Conservation (phyloP, 2,888 invertebrate genomes). For the Pimpla rufipes region DNA sequence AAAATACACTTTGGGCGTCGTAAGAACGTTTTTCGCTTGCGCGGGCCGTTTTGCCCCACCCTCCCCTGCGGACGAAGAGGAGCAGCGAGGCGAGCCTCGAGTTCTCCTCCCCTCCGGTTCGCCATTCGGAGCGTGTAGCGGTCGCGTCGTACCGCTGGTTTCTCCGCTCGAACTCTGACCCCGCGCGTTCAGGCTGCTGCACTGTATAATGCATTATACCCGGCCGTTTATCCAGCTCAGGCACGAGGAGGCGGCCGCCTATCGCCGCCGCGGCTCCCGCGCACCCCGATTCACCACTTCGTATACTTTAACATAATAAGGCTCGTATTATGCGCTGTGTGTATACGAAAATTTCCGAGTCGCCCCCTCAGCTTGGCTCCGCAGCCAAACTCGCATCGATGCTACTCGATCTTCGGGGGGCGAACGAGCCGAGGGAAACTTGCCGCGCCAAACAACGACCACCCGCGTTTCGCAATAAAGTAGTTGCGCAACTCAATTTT, state of each 20-base stretch:
- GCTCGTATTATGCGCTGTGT: constrained; percentile 81
- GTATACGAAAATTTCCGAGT: constrained; percentile 68
- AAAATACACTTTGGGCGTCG: too few relatives aligned
- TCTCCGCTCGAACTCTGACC: constrained; percentile 49
- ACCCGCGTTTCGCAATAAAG: constrained; percentile 23
- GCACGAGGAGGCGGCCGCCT: constrained; percentile 34
- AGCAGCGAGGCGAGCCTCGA: constrained; percentile 36
- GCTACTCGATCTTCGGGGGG: constrained; percentile 1
- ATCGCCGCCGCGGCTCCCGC: constrained; percentile 18
- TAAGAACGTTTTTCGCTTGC: too few relatives aligned
- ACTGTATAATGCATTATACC: constrained; percentile 63
- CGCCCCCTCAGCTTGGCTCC: constrained; percentile 3
- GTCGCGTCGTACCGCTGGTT: constrained; percentile 30
- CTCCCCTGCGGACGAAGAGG: neutral
- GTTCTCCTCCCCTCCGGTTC: constrained; percentile 26
- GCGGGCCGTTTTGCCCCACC: too few relatives aligned
- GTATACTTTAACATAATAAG: constrained; percentile 84
- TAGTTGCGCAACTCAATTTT: constrained; percentile 53
- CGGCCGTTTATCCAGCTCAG: constrained; percentile 55
- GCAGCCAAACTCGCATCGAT: constrained; percentile 24
- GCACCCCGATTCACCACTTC: constrained; percentile 42
- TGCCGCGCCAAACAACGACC: constrained; percentile 20
- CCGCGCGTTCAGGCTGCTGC: constrained; percentile 60
- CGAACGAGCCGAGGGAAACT: neutral
- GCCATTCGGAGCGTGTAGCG: constrained; percentile 45